These are phyloP conservation scores for Scaeva pyrastri DNA, from an alignment of 2,888 invertebrate species.

Conservation along the genomic window DNA sequence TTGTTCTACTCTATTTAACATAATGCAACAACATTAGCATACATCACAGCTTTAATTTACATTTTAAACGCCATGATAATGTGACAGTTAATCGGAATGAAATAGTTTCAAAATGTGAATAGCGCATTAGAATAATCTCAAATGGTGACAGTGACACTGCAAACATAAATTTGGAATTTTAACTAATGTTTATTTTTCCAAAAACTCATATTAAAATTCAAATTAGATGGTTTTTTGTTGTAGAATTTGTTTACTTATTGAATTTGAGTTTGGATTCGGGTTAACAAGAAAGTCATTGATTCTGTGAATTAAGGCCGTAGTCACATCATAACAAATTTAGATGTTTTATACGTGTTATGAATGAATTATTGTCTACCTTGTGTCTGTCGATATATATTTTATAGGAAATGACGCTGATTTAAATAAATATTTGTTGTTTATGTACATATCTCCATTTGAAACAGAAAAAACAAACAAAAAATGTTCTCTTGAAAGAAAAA, in stretches of 20 bases:
- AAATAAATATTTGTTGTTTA: neutral
- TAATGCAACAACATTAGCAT: slow-evolving; percentile 22
- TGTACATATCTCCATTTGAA: neutral
- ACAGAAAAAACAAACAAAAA: neutral
- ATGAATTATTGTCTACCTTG: neutral
- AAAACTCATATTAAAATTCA: neutral
- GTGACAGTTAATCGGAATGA: neutral
- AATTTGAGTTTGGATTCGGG: neutral
- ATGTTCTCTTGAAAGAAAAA: neutral
- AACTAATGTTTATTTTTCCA: neutral
- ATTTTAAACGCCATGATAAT: slow-evolving; percentile 6
- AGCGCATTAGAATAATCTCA: neutral
- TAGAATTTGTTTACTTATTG: neutral
- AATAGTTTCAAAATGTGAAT: neutral
- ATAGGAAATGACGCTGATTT: neutral
- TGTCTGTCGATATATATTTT: neutral
- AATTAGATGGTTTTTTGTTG: neutral
- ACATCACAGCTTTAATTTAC: slow-evolving; percentile 13
- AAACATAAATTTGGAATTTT: neutral
- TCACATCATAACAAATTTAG: neutral
- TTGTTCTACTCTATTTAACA: slow-evolving; percentile 38
- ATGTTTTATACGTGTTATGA: neutral
- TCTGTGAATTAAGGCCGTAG: neutral
- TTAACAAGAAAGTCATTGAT: slow-evolving; percentile 14
- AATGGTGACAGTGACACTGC: too few relatives aligned